phyloP scores from a whole-genome alignment of 2,113 vertebrate species.

The Aspidoscelis tigris region DNA sequence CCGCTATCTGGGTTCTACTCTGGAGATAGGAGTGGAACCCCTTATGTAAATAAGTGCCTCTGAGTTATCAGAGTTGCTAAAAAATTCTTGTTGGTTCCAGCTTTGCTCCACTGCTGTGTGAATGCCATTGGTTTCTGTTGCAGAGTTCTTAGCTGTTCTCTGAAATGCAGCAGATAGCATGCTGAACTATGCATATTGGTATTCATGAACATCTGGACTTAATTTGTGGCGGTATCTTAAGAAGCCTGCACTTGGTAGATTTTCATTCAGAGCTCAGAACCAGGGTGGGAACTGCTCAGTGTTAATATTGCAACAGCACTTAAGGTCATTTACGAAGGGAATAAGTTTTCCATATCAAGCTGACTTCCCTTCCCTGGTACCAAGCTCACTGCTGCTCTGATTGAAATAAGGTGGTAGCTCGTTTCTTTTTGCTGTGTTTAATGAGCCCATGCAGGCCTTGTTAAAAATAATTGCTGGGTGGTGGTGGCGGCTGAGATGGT shows the following conservation, averaged over 20 bases:
- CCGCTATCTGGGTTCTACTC: too few species aligned
- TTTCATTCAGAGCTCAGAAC: too few species aligned
- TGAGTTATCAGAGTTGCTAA: neutral
- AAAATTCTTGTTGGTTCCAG: neutral
- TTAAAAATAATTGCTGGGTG: conserved; percentile 40
- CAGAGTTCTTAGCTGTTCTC: neutral
- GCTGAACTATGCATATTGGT: neutral
- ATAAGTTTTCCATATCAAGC: neutral
- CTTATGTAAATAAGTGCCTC: neutral
- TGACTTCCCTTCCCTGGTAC: neutral
- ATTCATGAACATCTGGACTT: neutral
- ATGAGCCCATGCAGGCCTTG: neutral
- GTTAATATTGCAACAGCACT: neutral
- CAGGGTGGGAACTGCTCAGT: neutral
- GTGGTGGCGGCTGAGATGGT: conserved; percentile 10
- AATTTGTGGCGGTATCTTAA: neutral
- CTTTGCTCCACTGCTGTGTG: neutral
- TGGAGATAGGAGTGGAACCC: too few species aligned
- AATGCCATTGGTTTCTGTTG: neutral
- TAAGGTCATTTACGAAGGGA: neutral
- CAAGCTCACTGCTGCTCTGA: neutral
- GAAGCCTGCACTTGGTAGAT: neutral
- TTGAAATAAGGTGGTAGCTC: neutral
- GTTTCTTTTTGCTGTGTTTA: neutral
- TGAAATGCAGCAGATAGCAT: neutral